phyloP scores from a whole-genome alignment of 2,797 vertebrate species.

The Alfaro cultratus region DNA sequence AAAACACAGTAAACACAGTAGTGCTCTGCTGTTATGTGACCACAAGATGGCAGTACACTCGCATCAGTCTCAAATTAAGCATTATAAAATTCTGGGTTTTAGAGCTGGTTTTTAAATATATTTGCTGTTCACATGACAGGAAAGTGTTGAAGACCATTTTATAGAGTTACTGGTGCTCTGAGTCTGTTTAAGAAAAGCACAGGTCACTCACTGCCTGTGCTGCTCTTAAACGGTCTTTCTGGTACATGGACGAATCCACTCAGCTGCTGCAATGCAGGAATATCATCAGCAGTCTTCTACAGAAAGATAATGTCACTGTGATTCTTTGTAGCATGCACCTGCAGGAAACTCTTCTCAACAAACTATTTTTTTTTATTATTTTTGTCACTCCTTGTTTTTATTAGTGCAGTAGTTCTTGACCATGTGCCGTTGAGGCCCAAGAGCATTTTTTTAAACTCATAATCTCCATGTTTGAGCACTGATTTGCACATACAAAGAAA shows the following conservation, averaged over 20 bases:
- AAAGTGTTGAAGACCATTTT: constrained; percentile 36
- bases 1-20: constrained; percentile 8
- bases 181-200: constrained; percentile 55
- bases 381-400: constrained; percentile 48
- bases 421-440: constrained; percentile 37
- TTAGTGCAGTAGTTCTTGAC: constrained; percentile 49
- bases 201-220: constrained; percentile 27
- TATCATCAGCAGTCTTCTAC: constrained; percentile 55
- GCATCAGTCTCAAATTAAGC: constrained; percentile 21
- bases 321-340: constrained; percentile 78
- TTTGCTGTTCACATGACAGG: constrained; percentile 12
- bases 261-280: constrained; percentile 50
- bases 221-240: constrained; percentile 26
- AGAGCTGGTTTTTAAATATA: constrained; percentile 51
- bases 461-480: constrained; percentile 17
- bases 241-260: constrained; percentile 59
- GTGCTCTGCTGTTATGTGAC: constrained; percentile 40
- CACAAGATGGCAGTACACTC: constrained; percentile 64
- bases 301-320: constrained; percentile 79
- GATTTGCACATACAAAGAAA: constrained; percentile 42
- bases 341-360: constrained; percentile 59
- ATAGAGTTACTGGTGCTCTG: constrained; percentile 48
- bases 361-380: constrained; percentile 22
- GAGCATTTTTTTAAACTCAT: constrained; percentile 13
- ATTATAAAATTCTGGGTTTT: constrained; percentile 47